These are phyloP conservation scores for Lophotriccus pileatus DNA, from an alignment of 2,797 vertebrate genomes.

Conservation along the genomic window DNA sequence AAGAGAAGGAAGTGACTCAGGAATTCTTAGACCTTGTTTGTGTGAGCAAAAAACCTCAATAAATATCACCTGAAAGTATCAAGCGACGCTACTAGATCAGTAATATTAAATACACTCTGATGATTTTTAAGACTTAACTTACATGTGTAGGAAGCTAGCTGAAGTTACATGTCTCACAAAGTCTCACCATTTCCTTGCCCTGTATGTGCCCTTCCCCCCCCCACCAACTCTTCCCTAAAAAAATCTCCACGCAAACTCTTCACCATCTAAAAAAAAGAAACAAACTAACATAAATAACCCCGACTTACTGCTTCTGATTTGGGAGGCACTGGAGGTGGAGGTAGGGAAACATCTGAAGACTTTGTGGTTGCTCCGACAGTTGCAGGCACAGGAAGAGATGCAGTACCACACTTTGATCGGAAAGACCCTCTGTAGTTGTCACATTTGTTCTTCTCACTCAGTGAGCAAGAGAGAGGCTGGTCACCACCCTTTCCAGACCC, in stretches of 20 bases:
- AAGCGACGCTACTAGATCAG: neutral
- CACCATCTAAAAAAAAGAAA: neutral
- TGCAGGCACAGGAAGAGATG: constrained; percentile 77
- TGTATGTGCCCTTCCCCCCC: neutral
- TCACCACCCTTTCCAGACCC: constrained; percentile 75
- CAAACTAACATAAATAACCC: neutral
- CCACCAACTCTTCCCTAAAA: neutral
- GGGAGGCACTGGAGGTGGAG: constrained; percentile 97
- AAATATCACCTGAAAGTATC: neutral
- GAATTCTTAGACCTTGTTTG: neutral
- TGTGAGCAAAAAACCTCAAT: neutral
- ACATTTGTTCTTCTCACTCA: constrained; percentile 77
- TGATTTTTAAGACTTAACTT: neutral
- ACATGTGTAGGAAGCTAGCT: neutral
- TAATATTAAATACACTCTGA: neutral
- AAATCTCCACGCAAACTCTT: neutral
- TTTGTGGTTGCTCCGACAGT: constrained; percentile 72
- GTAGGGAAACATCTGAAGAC: constrained; percentile 83
- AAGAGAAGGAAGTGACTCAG: neutral
- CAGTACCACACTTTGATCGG: constrained; percentile 72
- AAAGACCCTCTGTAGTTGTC: constrained; percentile 77
- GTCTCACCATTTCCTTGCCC: neutral
- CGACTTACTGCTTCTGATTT: constrained; percentile 99
- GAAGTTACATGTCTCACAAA: neutral
- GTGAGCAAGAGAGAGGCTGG: constrained; percentile 67